Conservation (phyloP, 2,888 invertebrate species). For the Drosophila planitibia region DNA sequence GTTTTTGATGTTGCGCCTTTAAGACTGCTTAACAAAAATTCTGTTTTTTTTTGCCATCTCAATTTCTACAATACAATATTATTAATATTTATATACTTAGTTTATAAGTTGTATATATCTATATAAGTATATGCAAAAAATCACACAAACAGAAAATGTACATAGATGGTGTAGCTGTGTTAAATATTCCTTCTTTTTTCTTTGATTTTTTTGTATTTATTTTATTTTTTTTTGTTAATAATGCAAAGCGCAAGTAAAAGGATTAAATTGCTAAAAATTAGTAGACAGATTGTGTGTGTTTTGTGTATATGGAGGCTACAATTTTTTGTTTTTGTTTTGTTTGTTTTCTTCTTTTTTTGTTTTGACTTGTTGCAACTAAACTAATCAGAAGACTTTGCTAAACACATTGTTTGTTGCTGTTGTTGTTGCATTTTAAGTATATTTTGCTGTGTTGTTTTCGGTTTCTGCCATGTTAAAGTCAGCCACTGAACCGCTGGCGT, state of each 20-base stretch:
- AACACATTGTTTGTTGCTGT: slow-evolving; percentile 44
- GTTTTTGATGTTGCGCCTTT: slow-evolving; percentile 55
- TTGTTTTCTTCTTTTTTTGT: neutral
- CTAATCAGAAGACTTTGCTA: slow-evolving; percentile 63
- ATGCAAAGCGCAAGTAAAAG: slow-evolving; percentile 64
- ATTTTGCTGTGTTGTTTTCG: slow-evolving; percentile 39
- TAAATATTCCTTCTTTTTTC: slow-evolving; percentile 35
- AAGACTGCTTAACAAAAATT: slow-evolving; percentile 62
- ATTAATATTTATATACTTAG: slow-evolving; percentile 56
- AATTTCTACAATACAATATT: slow-evolving; percentile 63
- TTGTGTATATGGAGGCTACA: slow-evolving; percentile 44
- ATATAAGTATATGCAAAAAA: slow-evolving; percentile 56
- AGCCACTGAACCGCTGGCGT: slow-evolving; percentile 37
- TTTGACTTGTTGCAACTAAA: slow-evolving; percentile 69
- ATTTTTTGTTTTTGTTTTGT: slow-evolving; percentile 2
- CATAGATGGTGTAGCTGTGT: slow-evolving; percentile 63
- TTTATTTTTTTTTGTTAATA: slow-evolving; percentile 24
- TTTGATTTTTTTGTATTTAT: slow-evolving; percentile 2
- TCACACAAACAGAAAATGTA: slow-evolving; percentile 72
- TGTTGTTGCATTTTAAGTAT: slow-evolving; percentile 57
- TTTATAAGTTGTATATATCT: slow-evolving; percentile 37
- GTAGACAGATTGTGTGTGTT: slow-evolving; percentile 37
- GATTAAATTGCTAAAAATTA: slow-evolving; percentile 56
- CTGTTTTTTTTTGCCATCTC: slow-evolving; percentile 33
- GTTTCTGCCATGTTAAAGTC: slow-evolving; percentile 15